A percentile compares a stretch with the other conserved stretches of the same genome.
Conservation (phyloP, 2,113 vertebrate species). For the Dipodomys stephensi region DNA sequence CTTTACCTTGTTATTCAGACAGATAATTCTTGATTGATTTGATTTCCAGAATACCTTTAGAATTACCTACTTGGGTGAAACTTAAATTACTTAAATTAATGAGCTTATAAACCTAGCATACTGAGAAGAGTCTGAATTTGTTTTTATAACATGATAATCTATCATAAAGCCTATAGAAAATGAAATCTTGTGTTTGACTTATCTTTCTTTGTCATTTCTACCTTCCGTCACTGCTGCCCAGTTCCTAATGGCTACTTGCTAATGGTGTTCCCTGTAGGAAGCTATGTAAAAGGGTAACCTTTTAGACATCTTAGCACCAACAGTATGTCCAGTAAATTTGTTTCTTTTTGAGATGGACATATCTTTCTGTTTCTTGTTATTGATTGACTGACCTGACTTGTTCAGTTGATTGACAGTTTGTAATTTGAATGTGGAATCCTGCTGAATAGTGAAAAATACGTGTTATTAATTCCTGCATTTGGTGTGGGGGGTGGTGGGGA, state of each 20-base stretch:
- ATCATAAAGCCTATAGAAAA: constrained; percentile 14
- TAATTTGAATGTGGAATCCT: not conserved
- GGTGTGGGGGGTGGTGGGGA: not conserved
- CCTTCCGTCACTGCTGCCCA: not conserved
- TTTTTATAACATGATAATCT: not conserved
- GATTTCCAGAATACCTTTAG: constrained; percentile 24
- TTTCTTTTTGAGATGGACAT: not conserved
- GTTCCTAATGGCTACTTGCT: not conserved
- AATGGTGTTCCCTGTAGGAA: not conserved
- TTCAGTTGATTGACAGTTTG: constrained; percentile 32
- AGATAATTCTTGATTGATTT: not conserved
- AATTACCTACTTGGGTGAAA: not conserved
- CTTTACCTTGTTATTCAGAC: not conserved
- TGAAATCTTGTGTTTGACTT: not conserved
- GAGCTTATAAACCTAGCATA: constrained; percentile 23
- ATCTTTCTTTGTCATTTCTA: not conserved
- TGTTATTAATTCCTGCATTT: not conserved
- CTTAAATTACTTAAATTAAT: not conserved
- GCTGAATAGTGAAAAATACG: not conserved
- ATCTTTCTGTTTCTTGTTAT: not conserved
- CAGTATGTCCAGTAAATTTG: not conserved
- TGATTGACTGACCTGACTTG: not conserved
- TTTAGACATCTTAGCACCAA: constrained; percentile 2
- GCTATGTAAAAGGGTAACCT: not conserved
- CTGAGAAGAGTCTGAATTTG: constrained; percentile 34